Conservation (phyloP, 2,888 invertebrate genomes). For the Synanthedon andrenaeformis region DNA sequence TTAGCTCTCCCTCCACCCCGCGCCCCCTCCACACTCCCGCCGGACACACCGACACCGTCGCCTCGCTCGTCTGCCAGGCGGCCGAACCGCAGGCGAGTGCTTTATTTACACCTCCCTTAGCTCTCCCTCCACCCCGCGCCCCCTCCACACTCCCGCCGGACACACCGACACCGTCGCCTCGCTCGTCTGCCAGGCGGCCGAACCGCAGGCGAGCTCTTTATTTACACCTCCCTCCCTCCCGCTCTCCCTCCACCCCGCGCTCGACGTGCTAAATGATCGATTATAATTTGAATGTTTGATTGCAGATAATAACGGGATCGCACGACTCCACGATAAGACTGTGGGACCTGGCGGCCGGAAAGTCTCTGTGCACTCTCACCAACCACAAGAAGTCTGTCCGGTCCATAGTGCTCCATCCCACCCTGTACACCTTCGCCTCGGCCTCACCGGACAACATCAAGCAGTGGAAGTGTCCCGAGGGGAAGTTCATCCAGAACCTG, state of each 20-base stretch:
- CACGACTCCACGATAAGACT: conserved; percentile 97
- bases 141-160: conserved; percentile 89
- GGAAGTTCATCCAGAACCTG: conserved; percentile 96
- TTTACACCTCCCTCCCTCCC: not conserved
- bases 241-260: too few relatives aligned
- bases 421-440: conserved; percentile 93
- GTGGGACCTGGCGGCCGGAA: conserved; percentile 98
- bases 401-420: conserved; percentile 82
- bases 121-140: conserved; percentile 28
- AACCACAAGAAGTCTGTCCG: conserved; percentile 98
- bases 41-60: conserved; percentile 90
- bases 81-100: conserved; percentile 76
- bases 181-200: conserved; percentile 91
- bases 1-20: not conserved
- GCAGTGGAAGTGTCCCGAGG: conserved; percentile 98
- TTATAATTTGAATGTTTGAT: conserved; percentile 72
- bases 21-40: conserved; percentile 74
- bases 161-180: conserved; percentile 98
- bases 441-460: conserved; percentile 99
- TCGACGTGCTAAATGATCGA: too few relatives aligned
- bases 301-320: conserved; percentile 87
- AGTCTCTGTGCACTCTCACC: conserved; percentile 92
- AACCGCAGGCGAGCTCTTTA: conserved; percentile 80
- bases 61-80: conserved; percentile 92
- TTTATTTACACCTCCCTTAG: conserved; percentile 52